Evolutionary conservation across 2,888 invertebrate genomes (phyloP).

Genomic region (Oscheius sp.): DNA sequence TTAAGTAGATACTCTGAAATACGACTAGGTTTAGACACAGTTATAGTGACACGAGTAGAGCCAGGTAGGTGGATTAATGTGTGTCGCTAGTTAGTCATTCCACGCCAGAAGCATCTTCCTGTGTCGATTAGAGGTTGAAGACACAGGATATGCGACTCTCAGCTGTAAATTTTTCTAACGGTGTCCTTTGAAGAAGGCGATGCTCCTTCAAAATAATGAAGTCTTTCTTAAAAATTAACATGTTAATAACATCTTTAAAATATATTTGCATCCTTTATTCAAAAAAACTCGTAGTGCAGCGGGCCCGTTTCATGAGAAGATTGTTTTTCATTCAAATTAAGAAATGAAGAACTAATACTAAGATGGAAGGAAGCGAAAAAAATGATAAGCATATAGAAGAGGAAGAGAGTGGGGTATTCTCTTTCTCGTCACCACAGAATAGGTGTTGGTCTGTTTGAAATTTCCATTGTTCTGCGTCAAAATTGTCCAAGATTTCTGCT

Average conservation of each 20-base stretch:
- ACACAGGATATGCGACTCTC: constrained; percentile 27
- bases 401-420: not conserved
- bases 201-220: not conserved
- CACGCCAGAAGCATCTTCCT: constrained; percentile 29
- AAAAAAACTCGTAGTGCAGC: constrained; percentile 21
- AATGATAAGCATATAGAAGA: not conserved
- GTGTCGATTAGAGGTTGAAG: constrained; percentile 26
- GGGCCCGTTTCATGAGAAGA: constrained; percentile 6
- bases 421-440: constrained; percentile 10
- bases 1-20: too few relatives aligned
- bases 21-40: too few relatives aligned
- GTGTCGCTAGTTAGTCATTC: constrained; percentile 30
- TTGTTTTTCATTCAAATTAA: not conserved
- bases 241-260: too few relatives aligned
- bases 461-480: constrained; percentile 39
- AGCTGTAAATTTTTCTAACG: not conserved
- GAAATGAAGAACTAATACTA: not conserved
- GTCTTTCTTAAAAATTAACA: too few relatives aligned
- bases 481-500: constrained; percentile 36
- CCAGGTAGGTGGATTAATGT: constrained; percentile 28
- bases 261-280: constrained; percentile 12
- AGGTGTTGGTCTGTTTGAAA: constrained; percentile 26
- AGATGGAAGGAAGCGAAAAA: not conserved
- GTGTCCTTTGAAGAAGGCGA: not conserved
- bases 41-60: constrained; percentile 8